These are phyloP conservation scores for Sebastolobus alascanus DNA, from an alignment of 2,797 vertebrate species.

Conservation along the genomic window DNA sequence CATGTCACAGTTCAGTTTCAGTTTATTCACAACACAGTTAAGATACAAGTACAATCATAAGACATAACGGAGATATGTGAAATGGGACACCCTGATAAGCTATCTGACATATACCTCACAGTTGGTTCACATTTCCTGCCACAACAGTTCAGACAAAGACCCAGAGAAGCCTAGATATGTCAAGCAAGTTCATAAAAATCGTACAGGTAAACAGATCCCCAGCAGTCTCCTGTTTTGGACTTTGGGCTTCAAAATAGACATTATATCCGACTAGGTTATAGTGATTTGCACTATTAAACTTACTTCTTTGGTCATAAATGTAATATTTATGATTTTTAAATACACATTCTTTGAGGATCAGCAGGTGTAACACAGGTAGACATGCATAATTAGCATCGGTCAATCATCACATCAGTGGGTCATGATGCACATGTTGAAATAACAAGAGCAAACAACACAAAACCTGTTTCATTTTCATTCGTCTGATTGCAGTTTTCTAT, in stretches of 20 bases:
- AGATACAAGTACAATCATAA: neutral
- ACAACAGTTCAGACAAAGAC: neutral
- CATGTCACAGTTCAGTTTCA: neutral
- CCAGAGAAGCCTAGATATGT: neutral
- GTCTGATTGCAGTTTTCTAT: slow-evolving; percentile 9
- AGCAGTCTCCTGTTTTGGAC: neutral
- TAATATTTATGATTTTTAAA: neutral
- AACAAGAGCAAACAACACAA: neutral
- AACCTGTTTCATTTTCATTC: neutral
- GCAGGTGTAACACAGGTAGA: neutral
- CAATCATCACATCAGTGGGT: neutral
- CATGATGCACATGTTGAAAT: neutral
- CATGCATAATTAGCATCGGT: neutral
- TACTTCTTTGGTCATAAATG: neutral
- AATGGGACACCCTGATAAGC: neutral
- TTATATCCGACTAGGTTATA: neutral
- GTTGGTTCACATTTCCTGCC: neutral
- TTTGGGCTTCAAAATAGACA: neutral
- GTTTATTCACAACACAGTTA: too few relatives aligned
- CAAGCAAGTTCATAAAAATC: neutral
- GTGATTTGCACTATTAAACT: neutral
- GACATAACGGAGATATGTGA: neutral
- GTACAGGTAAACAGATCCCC: neutral
- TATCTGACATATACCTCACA: neutral
- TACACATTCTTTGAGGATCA: neutral